A percentile compares a stretch with the other conserved stretches of the same genome.
Conservation (phyloP, 2,888 invertebrate species). For the Amiota communis region DNA sequence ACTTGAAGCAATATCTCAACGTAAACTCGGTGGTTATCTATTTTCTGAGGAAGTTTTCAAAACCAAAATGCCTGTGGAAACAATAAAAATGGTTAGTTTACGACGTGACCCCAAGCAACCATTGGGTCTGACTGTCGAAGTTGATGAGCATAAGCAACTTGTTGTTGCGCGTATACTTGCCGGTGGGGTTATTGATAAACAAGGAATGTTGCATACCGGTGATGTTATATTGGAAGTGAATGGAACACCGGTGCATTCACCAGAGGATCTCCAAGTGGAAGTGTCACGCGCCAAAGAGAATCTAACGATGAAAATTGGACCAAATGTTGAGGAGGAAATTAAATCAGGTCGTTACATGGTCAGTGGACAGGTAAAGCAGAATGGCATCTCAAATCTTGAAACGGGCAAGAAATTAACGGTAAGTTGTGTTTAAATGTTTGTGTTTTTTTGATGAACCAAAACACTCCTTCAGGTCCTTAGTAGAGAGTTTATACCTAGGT, state of each 20-base stretch:
- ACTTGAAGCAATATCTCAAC: slow-evolving; percentile 60
- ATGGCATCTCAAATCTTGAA: slow-evolving; percentile 71
- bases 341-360: slow-evolving; percentile 73
- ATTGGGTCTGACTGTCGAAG: slow-evolving; percentile 87
- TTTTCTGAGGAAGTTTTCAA: slow-evolving; percentile 73
- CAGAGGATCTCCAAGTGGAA: slow-evolving; percentile 91
- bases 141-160: slow-evolving; percentile 90
- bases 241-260: slow-evolving; percentile 86
- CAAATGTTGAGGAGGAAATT: slow-evolving; percentile 76
- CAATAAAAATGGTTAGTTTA: slow-evolving; percentile 90
- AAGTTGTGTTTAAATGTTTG: slow-evolving; percentile 69
- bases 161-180: slow-evolving; percentile 93
- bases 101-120: slow-evolving; percentile 90
- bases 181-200: slow-evolving; percentile 92
- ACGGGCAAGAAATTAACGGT: slow-evolving; percentile 80
- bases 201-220: slow-evolving; percentile 90
- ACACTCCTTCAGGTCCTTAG: no score
- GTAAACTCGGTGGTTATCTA: slow-evolving; percentile 72
- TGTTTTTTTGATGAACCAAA: not conserved
- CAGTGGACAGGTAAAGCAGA: slow-evolving; percentile 74
- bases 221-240: slow-evolving; percentile 97
- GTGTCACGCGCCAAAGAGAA: slow-evolving; percentile 89
- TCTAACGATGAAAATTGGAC: slow-evolving; percentile 90
- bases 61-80: slow-evolving; percentile 83
- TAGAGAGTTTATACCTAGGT: no score